Evolutionary conservation across 2,113 vertebrate species (phyloP).

Genomic region (Bubalus kerabau): DNA sequence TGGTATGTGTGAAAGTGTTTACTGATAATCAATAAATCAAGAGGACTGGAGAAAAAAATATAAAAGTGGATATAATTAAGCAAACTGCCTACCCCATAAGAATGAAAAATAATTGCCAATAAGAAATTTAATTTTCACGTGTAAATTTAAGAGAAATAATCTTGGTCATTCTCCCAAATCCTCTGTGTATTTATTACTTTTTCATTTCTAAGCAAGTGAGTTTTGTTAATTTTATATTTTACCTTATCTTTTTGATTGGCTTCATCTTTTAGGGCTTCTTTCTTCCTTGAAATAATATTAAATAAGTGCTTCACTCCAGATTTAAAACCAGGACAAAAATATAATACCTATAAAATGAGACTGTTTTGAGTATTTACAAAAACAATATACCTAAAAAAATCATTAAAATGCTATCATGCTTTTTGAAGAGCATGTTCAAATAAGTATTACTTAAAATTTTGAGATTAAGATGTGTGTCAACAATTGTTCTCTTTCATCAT

Average conservation of each 20-base stretch:
- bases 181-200: neutral
- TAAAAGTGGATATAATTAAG: neutral
- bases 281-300: slow-evolving; percentile 86
- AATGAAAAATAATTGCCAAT: neutral
- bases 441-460: neutral
- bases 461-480: neutral
- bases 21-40: neutral
- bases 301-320: slow-evolving; percentile 91
- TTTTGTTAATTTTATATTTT: slow-evolving; percentile 13
- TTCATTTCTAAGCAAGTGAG: neutral
- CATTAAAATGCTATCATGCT: neutral
- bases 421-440: neutral
- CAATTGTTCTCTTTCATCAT: neutral
- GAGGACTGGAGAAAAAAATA: neutral
- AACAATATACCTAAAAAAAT: neutral
- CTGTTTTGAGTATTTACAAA: slow-evolving; percentile 11
- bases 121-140: neutral
- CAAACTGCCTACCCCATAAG: neutral
- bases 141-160: neutral
- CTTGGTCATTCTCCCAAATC: neutral
- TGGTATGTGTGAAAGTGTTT: neutral
- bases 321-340: slow-evolving; percentile 96
- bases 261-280: slow-evolving; percentile 85
- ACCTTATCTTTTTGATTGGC: slow-evolving; percentile 87
- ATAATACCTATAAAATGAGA: slow-evolving; percentile 87